Conservation (phyloP, 2,888 invertebrate genomes). For the Cryptosula pallasiana region DNA sequence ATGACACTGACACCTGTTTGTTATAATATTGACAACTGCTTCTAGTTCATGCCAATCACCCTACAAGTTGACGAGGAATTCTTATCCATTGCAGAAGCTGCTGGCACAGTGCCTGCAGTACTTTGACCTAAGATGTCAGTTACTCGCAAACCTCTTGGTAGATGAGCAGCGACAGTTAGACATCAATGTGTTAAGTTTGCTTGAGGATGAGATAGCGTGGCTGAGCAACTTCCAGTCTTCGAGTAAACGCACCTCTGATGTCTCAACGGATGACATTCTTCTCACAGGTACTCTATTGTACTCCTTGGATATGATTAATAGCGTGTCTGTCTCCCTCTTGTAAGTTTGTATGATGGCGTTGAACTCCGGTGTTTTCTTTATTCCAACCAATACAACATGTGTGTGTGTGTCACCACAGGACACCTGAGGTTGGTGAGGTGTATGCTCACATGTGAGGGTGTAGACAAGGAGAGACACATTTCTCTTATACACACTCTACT, state of each 20-base stretch:
- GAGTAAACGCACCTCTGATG: slow-evolving; percentile 24
- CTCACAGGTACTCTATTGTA: background rate
- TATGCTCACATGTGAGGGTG: slow-evolving; percentile 53
- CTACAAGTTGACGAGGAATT: background rate
- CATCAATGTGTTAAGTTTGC: slow-evolving; percentile 50
- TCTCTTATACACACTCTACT: slow-evolving; percentile 49
- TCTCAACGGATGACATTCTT: slow-evolving; percentile 9
- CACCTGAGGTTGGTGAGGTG: slow-evolving; percentile 54
- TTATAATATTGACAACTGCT: no score
- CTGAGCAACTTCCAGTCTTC: slow-evolving; percentile 54
- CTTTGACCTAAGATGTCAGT: slow-evolving; percentile 54
- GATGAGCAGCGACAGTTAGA: slow-evolving; percentile 46
- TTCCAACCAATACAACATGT: background rate
- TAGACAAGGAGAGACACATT: slow-evolving; percentile 43
- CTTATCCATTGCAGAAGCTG: slow-evolving; percentile 33
- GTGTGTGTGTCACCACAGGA: no score
- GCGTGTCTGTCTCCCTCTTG: no score
- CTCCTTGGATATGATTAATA: background rate
- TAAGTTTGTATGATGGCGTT: no score
- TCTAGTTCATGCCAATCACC: no score
- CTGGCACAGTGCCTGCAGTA: slow-evolving; percentile 55
- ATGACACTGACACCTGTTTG: no score
- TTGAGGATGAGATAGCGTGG: slow-evolving; percentile 56
- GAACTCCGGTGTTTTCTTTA: no score
- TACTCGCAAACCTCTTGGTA: slow-evolving; percentile 47